These are phyloP conservation scores for Polyergus mexicanus DNA, from an alignment of 1,140 invertebrate species.

Conservation along the genomic window DNA sequence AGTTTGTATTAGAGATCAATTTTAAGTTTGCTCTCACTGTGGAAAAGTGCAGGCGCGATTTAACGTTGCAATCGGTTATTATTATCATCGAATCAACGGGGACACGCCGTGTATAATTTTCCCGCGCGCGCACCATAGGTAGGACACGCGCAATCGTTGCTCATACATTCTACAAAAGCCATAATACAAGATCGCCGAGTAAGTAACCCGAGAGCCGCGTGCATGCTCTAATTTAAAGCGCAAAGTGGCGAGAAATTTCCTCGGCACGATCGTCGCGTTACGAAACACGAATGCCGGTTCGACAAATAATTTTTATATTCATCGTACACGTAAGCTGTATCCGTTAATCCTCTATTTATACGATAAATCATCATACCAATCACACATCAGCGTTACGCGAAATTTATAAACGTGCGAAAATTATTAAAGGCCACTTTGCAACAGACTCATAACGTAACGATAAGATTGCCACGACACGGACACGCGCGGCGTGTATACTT, in stretches of 20 bases:
- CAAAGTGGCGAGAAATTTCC: slow-evolving; percentile 11
- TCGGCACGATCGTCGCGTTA: neutral
- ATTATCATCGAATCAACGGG: slow-evolving; percentile 67
- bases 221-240: slow-evolving; percentile 30
- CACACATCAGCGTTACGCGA: neutral
- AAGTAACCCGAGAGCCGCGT: slow-evolving; percentile 24
- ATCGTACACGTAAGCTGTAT: neutral
- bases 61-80: slow-evolving; percentile 59
- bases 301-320: neutral
- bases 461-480: slow-evolving; percentile 58
- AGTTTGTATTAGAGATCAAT: neutral
- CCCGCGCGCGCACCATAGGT: neutral
- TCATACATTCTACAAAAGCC: slow-evolving; percentile 59
- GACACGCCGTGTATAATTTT: slow-evolving; percentile 53
- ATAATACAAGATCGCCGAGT: slow-evolving; percentile 32
- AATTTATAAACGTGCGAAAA: slow-evolving; percentile 18
- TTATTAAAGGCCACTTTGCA: slow-evolving; percentile 15
- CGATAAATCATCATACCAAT: neutral
- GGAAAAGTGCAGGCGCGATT: slow-evolving; percentile 31
- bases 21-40: neutral
- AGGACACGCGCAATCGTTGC: slow-evolving; percentile 31
- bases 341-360: neutral
- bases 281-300: slow-evolving; percentile 1
- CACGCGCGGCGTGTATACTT: slow-evolving; percentile 53
- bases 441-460: slow-evolving; percentile 27